Base-by-base conservation (phyloP, 2,888 invertebrate species). In the Agapostemon virescens region DNA sequence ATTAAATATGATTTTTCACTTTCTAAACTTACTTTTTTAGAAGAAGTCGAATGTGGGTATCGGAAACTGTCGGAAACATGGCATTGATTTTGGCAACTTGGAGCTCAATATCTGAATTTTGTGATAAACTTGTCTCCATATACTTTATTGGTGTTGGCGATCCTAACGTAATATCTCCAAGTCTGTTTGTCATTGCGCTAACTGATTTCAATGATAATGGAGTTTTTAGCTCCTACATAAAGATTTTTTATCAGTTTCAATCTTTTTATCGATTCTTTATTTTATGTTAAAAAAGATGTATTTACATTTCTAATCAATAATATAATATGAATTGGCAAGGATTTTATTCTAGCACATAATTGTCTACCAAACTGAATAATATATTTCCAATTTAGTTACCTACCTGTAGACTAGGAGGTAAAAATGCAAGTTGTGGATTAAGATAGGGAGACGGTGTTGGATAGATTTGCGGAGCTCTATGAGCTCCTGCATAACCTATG, bases 1-100 rank as follows among this genome's bases (percentile, higher is more conserved):
- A 55, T 55, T 55, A 55, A 26, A 26, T 26, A 2, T 26, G 55
- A 55, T 26, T 9, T 38, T 49, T 30, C n/a, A 52, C 42, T 76
- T 38, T 20, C 38, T 49, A 42, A 67, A 94, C 96, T 96, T 95
- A 98, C 98, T 98, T 98, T 93, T 97, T 97, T 73, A 98, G 93
- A 85, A 98, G 94, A 86, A 97, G 94, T 89, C 96, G 96, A 90
- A 98, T 97, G 91, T 98, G 98, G 38, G 96, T 96, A 90, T 98
- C 98, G 80, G 96, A 95, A 72, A 97, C 98, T 11, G 98, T 98
- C 2, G 98, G 98, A 92, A 98, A 98, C 95, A 98, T 96, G 66
- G 97, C 95, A 89, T 96, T 95, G 87, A 97, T 97, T 93, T 97
- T 97, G 58, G 95, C 94, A 20, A 97, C 96, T 77, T 96, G 94